These are phyloP conservation scores for Fragum fragum DNA, from an alignment of 2,888 invertebrate genomes.

Conservation along the genomic window DNA sequence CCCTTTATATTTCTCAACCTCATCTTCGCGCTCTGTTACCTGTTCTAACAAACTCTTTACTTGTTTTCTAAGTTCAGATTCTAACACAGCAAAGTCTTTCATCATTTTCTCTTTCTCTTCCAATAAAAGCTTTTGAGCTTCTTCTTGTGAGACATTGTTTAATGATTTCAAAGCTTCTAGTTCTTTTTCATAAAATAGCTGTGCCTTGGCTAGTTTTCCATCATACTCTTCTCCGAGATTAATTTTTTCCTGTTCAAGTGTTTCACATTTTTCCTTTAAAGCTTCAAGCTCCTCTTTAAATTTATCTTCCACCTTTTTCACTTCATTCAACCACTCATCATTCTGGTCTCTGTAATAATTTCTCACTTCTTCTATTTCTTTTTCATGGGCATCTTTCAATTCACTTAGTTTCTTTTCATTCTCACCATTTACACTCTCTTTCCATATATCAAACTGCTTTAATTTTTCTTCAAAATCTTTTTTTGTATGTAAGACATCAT, in stretches of 20 bases:
- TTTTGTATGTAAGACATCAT: constrained; percentile 83
- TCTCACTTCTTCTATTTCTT: constrained; percentile 80
- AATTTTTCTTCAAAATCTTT: constrained; percentile 84
- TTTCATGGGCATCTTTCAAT: constrained; percentile 76
- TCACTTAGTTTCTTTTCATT: constrained; percentile 78
- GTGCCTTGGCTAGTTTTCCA: constrained; percentile 83
- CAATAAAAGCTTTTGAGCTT: constrained; percentile 71
- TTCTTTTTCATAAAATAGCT: constrained; percentile 85
- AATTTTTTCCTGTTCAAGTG: constrained; percentile 74
- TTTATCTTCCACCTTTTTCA: constrained; percentile 78
- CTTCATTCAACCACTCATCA: constrained; percentile 78
- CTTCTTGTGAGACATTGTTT: constrained; percentile 73
- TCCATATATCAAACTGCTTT: constrained; percentile 77
- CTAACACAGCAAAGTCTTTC: constrained; percentile 79
- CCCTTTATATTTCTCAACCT: constrained; percentile 73
- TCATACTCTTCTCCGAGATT: constrained; percentile 83
- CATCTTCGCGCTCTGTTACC: constrained; percentile 81
- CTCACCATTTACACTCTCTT: constrained; percentile 77
- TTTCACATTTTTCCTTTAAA: constrained; percentile 73
- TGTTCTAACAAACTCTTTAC: constrained; percentile 82
- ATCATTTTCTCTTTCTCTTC: constrained; percentile 81
- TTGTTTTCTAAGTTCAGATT: constrained; percentile 78
- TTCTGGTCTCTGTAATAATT: constrained; percentile 74
- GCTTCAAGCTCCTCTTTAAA: constrained; percentile 76
- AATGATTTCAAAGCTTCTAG: constrained; percentile 79